These are phyloP conservation scores for Halcyon leucocephala DNA, from an alignment of 2,797 vertebrate genomes.

Conservation along the genomic window DNA sequence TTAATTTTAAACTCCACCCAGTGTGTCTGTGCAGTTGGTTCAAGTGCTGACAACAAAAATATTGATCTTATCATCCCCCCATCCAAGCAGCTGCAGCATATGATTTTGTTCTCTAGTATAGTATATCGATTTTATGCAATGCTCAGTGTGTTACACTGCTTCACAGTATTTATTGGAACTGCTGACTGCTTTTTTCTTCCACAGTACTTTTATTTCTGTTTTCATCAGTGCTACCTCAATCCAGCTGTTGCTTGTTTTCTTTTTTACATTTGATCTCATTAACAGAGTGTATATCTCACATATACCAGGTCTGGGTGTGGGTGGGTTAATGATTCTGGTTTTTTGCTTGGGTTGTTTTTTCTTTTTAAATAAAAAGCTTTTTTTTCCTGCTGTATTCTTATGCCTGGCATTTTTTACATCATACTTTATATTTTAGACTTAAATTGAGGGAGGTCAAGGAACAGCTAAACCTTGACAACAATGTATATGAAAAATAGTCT, in stretches of 20 bases:
- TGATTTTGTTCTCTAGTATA: background rate
- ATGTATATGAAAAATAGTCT: background rate
- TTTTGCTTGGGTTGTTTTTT: background rate
- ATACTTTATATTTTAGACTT: background rate
- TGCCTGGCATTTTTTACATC: accelerated
- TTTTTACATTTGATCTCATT: background rate
- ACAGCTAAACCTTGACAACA: background rate
- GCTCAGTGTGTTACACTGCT: background rate
- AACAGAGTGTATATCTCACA: background rate
- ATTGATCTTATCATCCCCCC: background rate
- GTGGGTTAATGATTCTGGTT: background rate
- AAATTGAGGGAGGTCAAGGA: background rate
- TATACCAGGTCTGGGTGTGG: background rate
- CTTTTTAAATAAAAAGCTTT: background rate
- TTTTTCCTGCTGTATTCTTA: background rate
- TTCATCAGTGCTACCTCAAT: background rate
- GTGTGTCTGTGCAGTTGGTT: background rate
- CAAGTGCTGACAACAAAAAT: constrained; percentile 32
- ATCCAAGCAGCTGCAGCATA: background rate
- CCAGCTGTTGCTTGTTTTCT: background rate
- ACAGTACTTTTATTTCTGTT: background rate
- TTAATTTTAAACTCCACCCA: background rate
- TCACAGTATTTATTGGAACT: background rate
- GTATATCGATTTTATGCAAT: constrained; percentile 28
- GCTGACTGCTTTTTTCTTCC: background rate